A percentile compares a stretch with the other conserved stretches of the same genome.
These are phyloP conservation scores for Apoda limacodes DNA, from an alignment of 2,888 invertebrate species.

Conservation along the genomic window DNA sequence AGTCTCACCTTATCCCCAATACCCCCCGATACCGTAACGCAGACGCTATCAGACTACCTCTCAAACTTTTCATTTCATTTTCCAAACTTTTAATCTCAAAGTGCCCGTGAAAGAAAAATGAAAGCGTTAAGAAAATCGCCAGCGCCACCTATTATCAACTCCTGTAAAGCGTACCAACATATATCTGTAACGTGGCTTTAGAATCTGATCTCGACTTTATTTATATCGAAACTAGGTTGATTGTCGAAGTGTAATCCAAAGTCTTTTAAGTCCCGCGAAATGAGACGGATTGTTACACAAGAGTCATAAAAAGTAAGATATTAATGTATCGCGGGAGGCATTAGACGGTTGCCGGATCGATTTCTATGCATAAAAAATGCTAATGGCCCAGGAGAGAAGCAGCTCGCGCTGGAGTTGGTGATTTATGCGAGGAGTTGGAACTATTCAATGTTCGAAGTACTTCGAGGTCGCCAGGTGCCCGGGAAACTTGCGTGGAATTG, in stretches of 20 bases:
- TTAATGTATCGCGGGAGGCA: slow-evolving; percentile 71
- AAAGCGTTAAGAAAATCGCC: slow-evolving; percentile 62
- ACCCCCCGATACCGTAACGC: slow-evolving; percentile 29
- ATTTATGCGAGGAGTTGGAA: slow-evolving; percentile 54
- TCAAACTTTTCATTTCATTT: slow-evolving; percentile 60
- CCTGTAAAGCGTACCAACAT: slow-evolving; percentile 29
- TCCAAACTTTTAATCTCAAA: slow-evolving; percentile 69
- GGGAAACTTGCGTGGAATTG: slow-evolving; percentile 3
- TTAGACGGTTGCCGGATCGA: slow-evolving; percentile 64
- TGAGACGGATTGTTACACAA: slow-evolving; percentile 59
- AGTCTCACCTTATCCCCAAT: too few relatives aligned
- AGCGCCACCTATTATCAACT: slow-evolving; percentile 66
- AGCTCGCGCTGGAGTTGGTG: slow-evolving; percentile 45
- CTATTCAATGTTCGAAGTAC: slow-evolving; percentile 44
- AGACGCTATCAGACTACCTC: slow-evolving; percentile 25
- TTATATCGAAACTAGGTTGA: background rate
- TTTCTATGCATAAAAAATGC: slow-evolving; percentile 70
- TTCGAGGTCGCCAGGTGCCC: slow-evolving; percentile 21
- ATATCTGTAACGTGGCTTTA: slow-evolving; percentile 4
- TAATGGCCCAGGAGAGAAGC: slow-evolving; percentile 60
- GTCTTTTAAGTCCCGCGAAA: slow-evolving; percentile 28
- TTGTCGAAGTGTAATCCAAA: slow-evolving; percentile 2
- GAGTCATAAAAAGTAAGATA: slow-evolving; percentile 71
- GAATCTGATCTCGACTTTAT: slow-evolving; percentile 10
- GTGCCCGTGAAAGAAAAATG: slow-evolving; percentile 69